Base-by-base conservation (phyloP, 2,113 vertebrate species). In the Rattus rattus region DNA sequence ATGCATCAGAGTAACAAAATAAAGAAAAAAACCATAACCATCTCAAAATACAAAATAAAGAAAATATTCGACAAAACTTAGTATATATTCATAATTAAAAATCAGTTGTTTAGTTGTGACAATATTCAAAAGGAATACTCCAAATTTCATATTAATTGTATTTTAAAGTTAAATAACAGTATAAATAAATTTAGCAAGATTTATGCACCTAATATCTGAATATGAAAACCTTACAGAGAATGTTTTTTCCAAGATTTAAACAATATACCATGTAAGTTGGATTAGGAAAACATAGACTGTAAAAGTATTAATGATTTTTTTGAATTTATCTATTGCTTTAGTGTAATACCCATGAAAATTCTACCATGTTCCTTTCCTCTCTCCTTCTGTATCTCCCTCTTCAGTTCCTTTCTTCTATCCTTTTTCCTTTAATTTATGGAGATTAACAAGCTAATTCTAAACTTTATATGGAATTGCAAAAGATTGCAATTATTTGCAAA, bases 171-270 rank as follows among this genome's bases (percentile, higher is more conserved):
- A 96, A 89, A 28, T 30, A 49, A 22, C 7, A 36, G 54, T 30
- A 91, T 54, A 22, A 96, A 96, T 76, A 92, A 79, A 92, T 72
- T 86, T 87, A 92, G 28, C 85, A 94, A 97, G 89, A 89, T 87
- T 77, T 77, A 93, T 49, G 13, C 19, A 70, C 16, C 36, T 33
- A 89, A 76, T 49, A 30, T 33, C 63, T 65, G 88, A 93, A 49
- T 89, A 95, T 76, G 3, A 2, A 67, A 97, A 84, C 24, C 83
- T 69, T 80, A 54, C 52, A 92, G 65, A 96, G 28, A 93, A 75
- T 79, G 65, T 24, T 80, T 80, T 97, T 73, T 96, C 73, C 61
- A 76, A 91, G 49, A 81, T n/a, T 76, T 72, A 92, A 90, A 75
- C 75, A 89, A 43, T 83, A 36, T 69, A 54, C 11, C 43, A 47